phyloP scores from a whole-genome alignment of 2,113 vertebrate genomes.

The Mustelus asterias region DNA sequence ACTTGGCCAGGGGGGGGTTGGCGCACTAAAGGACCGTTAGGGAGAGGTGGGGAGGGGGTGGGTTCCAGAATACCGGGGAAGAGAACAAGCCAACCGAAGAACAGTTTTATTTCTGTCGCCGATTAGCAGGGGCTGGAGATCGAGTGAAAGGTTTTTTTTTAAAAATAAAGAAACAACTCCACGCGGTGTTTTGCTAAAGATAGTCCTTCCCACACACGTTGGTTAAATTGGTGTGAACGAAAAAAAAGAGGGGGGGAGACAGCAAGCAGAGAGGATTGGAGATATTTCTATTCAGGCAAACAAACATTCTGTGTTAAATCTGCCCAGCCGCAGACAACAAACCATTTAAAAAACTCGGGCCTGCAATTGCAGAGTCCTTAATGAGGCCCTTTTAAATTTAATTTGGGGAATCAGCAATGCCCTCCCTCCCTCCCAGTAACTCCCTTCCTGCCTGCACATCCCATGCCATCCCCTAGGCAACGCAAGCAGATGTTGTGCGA shows the following conservation, averaged over 20 bases:
- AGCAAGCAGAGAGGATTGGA: not conserved
- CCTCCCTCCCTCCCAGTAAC: not conserved
- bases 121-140: not conserved
- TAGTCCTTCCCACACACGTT: not conserved
- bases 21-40: not conserved
- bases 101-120: not conserved
- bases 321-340: not conserved
- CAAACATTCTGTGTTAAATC: not conserved
- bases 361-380: not conserved
- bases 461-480: not conserved
- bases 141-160: too few relatives aligned
- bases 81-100: not conserved
- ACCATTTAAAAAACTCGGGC: not conserved
- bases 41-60: too few relatives aligned
- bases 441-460: not conserved
- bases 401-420: not conserved
- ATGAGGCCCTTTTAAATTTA: not conserved
- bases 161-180: not conserved
- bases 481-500: slow-evolving; percentile 40
- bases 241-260: not conserved
- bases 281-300: not conserved
- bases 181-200: not conserved
- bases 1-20: too few relatives aligned
- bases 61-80: not conserved
- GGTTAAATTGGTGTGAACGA: not conserved